These are phyloP conservation scores for Drosophila gunungcola DNA, from an alignment of 1,140 invertebrate species.

Conservation along the genomic window DNA sequence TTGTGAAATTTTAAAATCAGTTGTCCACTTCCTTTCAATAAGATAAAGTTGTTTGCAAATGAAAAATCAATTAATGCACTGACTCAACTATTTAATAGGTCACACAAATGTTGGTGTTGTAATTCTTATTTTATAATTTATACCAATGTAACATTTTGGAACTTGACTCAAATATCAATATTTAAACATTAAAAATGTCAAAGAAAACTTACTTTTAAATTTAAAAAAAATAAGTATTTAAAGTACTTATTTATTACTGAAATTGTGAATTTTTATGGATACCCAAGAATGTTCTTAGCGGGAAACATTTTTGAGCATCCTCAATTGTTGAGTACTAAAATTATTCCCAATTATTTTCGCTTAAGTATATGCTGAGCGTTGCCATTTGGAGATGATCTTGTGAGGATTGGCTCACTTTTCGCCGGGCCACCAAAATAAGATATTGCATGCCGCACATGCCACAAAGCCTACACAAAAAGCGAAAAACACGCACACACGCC, in stretches of 20 bases:
- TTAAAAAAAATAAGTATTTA: too few species aligned
- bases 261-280: too few species aligned
- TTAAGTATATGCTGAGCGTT: constrained; percentile 17
- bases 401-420: constrained; percentile 27
- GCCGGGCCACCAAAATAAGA: constrained; percentile 31
- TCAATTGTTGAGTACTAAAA: constrained; percentile 15
- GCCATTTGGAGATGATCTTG: constrained; percentile 31
- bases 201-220: too few species aligned
- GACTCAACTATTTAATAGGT: too few species aligned
- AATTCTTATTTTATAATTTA: too few species aligned
- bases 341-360: constrained; percentile 13
- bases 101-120: too few species aligned
- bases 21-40: not conserved
- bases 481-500: constrained; percentile 29
- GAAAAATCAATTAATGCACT: too few species aligned
- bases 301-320: not conserved
- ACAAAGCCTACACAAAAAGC: constrained; percentile 61
- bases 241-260: too few species aligned
- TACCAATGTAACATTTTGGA: too few species aligned
- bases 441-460: constrained; percentile 59
- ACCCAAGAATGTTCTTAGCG: not conserved
- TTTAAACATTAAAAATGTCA: too few species aligned
- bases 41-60: not conserved
- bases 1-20: not conserved
- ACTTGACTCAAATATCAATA: too few species aligned